Conservation (phyloP, 2,797 vertebrate genomes). For the Nannoperca obscura region DNA sequence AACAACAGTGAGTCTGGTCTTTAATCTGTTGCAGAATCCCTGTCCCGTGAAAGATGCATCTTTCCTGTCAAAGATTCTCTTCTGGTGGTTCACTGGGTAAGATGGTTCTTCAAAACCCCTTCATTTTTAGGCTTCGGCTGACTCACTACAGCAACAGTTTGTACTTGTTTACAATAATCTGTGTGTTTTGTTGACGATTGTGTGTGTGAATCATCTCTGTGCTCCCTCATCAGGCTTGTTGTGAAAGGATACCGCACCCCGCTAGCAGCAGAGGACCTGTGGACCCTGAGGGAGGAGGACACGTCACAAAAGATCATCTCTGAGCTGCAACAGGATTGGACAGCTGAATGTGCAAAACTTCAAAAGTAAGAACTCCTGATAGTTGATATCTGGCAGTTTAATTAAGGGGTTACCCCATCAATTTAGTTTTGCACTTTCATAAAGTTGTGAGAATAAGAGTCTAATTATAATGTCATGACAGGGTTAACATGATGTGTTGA, state of each 20-base stretch:
- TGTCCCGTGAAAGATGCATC: conserved; percentile 92
- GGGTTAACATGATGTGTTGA: background rate
- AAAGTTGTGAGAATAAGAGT: background rate
- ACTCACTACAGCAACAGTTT: conserved; percentile 65
- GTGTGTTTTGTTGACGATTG: conserved; percentile 56
- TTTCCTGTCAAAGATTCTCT: conserved; percentile 93
- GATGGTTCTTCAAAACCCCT: conserved; percentile 72
- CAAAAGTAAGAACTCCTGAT: conserved; percentile 84
- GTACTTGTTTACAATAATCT: conserved; percentile 72
- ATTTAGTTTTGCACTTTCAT: background rate
- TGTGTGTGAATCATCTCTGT: conserved; percentile 50
- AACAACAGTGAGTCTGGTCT: conserved; percentile 64
- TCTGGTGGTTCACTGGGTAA: conserved; percentile 98
- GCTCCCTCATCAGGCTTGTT: conserved; percentile 84
- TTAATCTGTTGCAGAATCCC: conserved; percentile 89
- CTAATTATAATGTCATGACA: background rate
- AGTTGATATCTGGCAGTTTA: background rate
- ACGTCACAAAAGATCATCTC: conserved; percentile 90
- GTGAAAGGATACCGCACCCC: conserved; percentile 89
- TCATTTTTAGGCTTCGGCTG: conserved; percentile 57
- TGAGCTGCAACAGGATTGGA: conserved; percentile 90
- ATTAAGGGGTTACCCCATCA: background rate
- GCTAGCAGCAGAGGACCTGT: conserved; percentile 88
- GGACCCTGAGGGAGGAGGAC: conserved; percentile 90
- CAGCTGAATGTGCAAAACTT: conserved; percentile 70